Percentiles rank a stretch among this genome's conserved stretches.
phyloP scores from a whole-genome alignment of 2,797 vertebrate species.

The Sebastes flavidus region DNA sequence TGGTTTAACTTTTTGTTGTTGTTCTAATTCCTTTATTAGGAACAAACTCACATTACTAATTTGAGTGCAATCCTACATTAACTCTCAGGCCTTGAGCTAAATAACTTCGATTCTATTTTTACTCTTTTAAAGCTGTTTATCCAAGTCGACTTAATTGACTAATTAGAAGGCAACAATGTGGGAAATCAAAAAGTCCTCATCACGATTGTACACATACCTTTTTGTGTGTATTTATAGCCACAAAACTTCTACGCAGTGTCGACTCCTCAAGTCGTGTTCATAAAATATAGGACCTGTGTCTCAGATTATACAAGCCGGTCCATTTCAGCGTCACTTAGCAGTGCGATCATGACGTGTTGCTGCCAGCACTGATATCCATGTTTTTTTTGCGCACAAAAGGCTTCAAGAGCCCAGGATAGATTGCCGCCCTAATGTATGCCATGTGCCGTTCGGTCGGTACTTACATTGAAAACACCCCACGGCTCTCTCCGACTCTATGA shows the following conservation, averaged over 20 bases:
- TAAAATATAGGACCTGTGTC: not conserved
- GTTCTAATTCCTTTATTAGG: constrained; percentile 15
- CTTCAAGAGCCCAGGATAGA: constrained; percentile 13
- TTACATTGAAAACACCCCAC: constrained; percentile 41
- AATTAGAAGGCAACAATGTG: constrained; percentile 8
- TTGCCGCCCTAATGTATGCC: constrained; percentile 21
- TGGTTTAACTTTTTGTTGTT: constrained; percentile 2
- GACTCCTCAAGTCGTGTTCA: not conserved
- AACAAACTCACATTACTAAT: constrained; percentile 19
- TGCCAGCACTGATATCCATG: not conserved
- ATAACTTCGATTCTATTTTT: constrained; percentile 8
- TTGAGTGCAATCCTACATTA: constrained; percentile 21
- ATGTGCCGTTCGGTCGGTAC: constrained; percentile 26
- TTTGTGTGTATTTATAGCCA: not conserved
- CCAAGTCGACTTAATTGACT: constrained; percentile 20
- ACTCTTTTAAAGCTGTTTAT: constrained; percentile 15
- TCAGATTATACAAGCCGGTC: not conserved
- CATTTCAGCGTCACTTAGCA: constrained; percentile 6
- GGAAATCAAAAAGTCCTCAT: not conserved
- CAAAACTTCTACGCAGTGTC: not conserved
- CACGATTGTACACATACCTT: not conserved
- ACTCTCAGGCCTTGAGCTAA: constrained; percentile 29
- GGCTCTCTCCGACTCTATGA: constrained; percentile 42
- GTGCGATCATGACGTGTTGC: constrained; percentile 1
- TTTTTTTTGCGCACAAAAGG: not conserved